These are phyloP conservation scores for Brachypodius melanocephalos DNA, from an alignment of 2,113 vertebrate genomes.

Conservation along the genomic window DNA sequence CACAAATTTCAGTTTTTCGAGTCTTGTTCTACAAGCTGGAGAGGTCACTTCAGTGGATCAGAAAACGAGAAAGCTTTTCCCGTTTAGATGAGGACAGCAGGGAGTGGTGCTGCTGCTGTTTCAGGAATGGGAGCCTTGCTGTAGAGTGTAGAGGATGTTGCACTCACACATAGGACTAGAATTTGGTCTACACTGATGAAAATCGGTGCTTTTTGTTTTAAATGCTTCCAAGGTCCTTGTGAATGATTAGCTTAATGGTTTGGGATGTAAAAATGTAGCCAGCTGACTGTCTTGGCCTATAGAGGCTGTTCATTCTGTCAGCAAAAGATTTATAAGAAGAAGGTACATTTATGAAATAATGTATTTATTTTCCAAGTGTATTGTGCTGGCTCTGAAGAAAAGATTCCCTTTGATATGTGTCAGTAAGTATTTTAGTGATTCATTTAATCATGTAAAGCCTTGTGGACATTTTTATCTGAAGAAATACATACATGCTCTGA, in stretches of 20 bases:
- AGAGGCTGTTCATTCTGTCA: not conserved
- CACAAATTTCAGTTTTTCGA: not conserved
- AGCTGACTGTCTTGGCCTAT: not conserved
- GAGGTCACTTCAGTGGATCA: not conserved
- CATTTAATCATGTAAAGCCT: not conserved
- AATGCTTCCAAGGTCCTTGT: not conserved
- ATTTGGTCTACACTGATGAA: not conserved
- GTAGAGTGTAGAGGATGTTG: not conserved
- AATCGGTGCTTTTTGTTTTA: not conserved
- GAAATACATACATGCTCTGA: not conserved
- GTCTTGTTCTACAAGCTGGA: not conserved
- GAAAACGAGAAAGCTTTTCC: not conserved
- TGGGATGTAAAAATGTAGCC: not conserved
- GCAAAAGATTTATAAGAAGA: not conserved
- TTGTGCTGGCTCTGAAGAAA: not conserved
- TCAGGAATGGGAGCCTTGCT: not conserved
- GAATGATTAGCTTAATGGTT: not conserved
- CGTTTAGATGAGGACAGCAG: not conserved
- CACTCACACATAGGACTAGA: not conserved
- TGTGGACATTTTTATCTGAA: not conserved
- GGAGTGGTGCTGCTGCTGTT: not conserved
- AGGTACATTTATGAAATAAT: not conserved
- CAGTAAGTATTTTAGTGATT: not conserved
- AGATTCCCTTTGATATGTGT: not conserved
- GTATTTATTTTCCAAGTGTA: not conserved